Conservation (phyloP, 2,113 vertebrate genomes). For the Heterochromis multidens region DNA sequence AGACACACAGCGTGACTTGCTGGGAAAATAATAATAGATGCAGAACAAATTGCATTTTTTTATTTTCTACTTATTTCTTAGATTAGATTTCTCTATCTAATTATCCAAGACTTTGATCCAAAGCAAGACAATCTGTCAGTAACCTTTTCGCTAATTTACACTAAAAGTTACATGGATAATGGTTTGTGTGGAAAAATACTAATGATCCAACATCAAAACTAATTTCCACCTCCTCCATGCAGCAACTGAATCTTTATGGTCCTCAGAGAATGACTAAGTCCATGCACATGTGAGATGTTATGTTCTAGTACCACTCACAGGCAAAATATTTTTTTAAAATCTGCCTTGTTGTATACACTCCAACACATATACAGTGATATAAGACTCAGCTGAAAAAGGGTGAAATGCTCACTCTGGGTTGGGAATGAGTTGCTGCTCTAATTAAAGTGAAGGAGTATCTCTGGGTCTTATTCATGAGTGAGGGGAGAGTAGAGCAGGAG, state of each 20-base stretch:
- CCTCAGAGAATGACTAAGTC: fast-evolving
- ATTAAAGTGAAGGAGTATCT: neutral
- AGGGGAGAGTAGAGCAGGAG: neutral
- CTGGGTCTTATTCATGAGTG: neutral
- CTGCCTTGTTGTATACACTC: too few species aligned
- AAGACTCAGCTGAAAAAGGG: too few species aligned
- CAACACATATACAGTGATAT: too few species aligned
- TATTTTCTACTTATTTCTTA: neutral
- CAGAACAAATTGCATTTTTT: neutral
- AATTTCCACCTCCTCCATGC: neutral
- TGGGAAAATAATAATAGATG: fast-evolving
- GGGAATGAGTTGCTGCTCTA: too few species aligned
- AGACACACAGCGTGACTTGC: too few species aligned
- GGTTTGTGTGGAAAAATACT: too few species aligned
- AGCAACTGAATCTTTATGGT: fast-evolving
- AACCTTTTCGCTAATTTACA: too few species aligned
- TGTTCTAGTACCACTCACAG: too few species aligned
- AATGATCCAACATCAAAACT: neutral
- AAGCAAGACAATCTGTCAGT: neutral
- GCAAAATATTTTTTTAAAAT: too few species aligned
- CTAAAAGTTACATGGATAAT: neutral
- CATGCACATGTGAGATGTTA: neutral
- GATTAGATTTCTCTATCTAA: too few species aligned
- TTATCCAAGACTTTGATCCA: neutral
- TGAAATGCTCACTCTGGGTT: too few species aligned